Evolutionary conservation across 1,140 invertebrate genomes (phyloP).

Genomic region (Bombus vancouverensis): DNA sequence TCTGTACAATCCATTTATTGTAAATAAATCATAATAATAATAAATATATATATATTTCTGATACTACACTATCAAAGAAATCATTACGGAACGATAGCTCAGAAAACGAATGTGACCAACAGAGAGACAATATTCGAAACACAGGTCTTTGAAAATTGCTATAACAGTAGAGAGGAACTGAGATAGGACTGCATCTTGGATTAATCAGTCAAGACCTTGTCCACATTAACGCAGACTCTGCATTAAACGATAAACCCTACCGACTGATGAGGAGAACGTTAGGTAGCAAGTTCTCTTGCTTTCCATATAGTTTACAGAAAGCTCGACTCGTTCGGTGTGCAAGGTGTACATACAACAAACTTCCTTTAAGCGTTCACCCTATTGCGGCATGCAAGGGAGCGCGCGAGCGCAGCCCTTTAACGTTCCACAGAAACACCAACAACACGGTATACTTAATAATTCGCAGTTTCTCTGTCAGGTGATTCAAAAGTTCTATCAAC

Average conservation of each 20-base stretch:
- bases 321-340: not conserved
- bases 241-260: conserved; percentile 20
- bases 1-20: too few relatives aligned
- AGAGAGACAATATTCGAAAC: not conserved
- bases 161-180: not conserved
- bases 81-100: not conserved
- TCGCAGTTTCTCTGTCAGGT: not conserved
- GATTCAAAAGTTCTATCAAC: not conserved
- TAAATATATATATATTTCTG: too few relatives aligned
- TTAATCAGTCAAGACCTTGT: conserved; percentile 3
- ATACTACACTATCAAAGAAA: too few relatives aligned
- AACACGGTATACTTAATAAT: not conserved
- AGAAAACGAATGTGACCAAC: not conserved
- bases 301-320: not conserved
- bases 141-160: not conserved
- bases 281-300: conserved; percentile 24
- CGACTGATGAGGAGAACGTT: conserved; percentile 15
- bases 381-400: not conserved
- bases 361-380: not conserved
- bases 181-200: not conserved
- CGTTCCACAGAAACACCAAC: not conserved
- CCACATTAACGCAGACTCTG: conserved; percentile 19
- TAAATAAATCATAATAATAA: too few relatives aligned
- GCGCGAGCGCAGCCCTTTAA: not conserved
- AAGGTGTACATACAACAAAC: not conserved